These are phyloP conservation scores for Trematocara macrostoma DNA, from an alignment of 2,113 vertebrate species.

Conservation along the genomic window DNA sequence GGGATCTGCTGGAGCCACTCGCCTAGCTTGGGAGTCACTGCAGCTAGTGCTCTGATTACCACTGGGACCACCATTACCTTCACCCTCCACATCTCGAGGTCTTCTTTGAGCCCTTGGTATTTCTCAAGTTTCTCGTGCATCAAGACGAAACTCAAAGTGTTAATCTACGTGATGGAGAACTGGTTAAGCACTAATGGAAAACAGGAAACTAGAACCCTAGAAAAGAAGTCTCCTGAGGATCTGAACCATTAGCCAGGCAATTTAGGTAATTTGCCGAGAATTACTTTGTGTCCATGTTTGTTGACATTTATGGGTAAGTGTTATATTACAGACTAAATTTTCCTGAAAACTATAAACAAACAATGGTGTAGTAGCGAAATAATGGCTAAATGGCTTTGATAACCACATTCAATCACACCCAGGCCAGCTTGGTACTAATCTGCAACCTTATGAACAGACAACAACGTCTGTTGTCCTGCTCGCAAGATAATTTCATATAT, in stretches of 20 bases:
- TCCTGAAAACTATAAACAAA: neutral
- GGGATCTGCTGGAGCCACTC: neutral
- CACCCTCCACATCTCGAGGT: no score
- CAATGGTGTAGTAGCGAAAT: neutral
- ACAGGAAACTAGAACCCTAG: neutral
- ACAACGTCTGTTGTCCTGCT: neutral
- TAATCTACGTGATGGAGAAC: neutral
- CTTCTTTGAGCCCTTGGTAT: no score
- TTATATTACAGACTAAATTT: neutral
- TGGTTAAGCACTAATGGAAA: neutral
- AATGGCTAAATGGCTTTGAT: neutral
- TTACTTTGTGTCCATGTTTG: neutral
- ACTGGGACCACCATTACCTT: no score
- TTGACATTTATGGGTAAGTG: neutral
- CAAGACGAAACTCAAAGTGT: neutral
- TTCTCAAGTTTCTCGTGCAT: neutral
- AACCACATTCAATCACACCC: neutral
- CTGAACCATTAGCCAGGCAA: neutral
- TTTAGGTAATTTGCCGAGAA: neutral
- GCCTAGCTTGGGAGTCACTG: no score
- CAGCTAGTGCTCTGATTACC: no score
- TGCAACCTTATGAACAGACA: neutral
- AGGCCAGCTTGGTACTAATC: neutral
- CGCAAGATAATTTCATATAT: neutral
- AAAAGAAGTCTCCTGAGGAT: neutral